Conservation (phyloP, 2,797 vertebrate genomes). For the Gouania willdenowi region DNA sequence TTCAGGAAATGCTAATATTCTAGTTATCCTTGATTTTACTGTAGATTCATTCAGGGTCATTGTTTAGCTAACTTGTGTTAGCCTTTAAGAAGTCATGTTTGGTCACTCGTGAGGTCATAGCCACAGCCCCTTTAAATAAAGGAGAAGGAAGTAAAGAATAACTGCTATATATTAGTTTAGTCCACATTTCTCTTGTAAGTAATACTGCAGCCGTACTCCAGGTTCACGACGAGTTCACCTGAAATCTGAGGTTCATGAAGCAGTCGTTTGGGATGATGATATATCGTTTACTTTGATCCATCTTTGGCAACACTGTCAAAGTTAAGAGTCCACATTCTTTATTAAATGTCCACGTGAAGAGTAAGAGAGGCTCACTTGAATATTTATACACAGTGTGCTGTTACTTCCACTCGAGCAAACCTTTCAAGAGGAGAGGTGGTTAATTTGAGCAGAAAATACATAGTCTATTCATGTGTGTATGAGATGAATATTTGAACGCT, state of each 20-base stretch:
- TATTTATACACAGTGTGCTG: conserved; percentile 46
- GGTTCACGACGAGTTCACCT: conserved; percentile 41
- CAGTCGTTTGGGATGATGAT: background rate
- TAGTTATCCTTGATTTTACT: too few relatives aligned
- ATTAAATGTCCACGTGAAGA: conserved; percentile 15
- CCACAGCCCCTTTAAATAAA: too few relatives aligned
- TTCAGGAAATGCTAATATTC: too few relatives aligned
- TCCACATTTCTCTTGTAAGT: background rate
- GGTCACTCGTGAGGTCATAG: too few relatives aligned
- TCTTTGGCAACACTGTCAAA: conserved; percentile 19
- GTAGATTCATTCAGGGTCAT: too few relatives aligned
- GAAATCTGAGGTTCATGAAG: conserved; percentile 3
- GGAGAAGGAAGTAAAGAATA: too few relatives aligned
- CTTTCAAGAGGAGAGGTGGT: conserved; percentile 36
- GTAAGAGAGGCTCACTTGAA: conserved; percentile 37
- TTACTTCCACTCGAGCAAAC: conserved; percentile 36
- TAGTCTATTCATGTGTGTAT: conserved; percentile 56
- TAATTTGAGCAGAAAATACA: conserved; percentile 59
- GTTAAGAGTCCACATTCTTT: conserved; percentile 23
- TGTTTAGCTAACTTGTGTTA: too few relatives aligned
- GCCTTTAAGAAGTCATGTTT: too few relatives aligned
- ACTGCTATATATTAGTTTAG: conserved; percentile 6
- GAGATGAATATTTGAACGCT: conserved; percentile 50
- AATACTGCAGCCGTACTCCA: conserved; percentile 1
- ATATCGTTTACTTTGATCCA: conserved; percentile 19